Percentiles rank a stretch among this genome's conserved stretches.
Conservation (phyloP, 2,888 invertebrate genomes). For the Tenthredo livida region DNA sequence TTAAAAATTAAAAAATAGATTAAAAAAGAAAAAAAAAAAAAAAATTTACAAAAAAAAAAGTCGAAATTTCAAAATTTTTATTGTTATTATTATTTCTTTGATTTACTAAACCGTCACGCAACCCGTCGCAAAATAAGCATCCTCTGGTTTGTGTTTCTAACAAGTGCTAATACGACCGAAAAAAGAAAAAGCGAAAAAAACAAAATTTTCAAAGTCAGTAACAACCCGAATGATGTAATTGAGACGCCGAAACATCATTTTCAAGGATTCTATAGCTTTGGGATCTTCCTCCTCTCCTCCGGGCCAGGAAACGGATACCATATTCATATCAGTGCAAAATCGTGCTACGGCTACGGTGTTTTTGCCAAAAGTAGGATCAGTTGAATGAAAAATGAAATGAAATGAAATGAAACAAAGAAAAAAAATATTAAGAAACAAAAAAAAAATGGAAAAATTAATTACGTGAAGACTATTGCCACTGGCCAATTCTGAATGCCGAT, state of each 20-base stretch:
- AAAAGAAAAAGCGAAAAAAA: background rate
- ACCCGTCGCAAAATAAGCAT: conserved; percentile 52
- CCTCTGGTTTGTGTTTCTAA: conserved; percentile 59
- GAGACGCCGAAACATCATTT: background rate
- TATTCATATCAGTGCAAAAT: conserved; percentile 34
- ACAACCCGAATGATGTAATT: background rate
- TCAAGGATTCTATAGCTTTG: conserved; percentile 33
- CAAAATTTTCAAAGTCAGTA: background rate
- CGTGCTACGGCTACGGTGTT: conserved; percentile 40
- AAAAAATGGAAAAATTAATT: background rate
- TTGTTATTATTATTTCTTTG: conserved; percentile 1
- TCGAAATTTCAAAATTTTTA: conserved; percentile 18
- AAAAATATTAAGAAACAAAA: background rate
- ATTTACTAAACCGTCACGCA: conserved; percentile 51
- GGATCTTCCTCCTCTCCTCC: background rate
- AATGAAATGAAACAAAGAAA: background rate
- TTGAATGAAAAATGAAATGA: background rate
- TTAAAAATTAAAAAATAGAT: background rate
- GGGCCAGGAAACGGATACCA: conserved; percentile 2
- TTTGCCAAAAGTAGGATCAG: background rate
- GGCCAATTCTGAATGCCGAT: conserved; percentile 52
- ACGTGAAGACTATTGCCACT: background rate
- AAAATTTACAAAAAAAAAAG: background rate
- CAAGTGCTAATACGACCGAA: conserved; percentile 50
- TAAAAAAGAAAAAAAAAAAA: background rate